Evolutionary conservation across 2,888 invertebrate genomes (phyloP), one percentile per base, ranked within the genome.

Genomic region (Unio delphinus): DNA sequence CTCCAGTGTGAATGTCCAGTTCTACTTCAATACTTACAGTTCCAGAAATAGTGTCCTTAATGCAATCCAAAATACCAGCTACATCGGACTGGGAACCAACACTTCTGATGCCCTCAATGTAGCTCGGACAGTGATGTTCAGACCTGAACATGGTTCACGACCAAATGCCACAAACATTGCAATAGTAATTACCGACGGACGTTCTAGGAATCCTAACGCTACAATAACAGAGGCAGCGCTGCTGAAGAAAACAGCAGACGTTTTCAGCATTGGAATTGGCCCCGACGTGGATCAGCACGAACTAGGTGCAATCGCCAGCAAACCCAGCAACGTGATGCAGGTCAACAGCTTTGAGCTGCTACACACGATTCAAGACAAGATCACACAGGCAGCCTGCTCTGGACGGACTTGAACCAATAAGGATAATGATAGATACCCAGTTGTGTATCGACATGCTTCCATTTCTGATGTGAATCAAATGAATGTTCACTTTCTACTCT

Each of bases 161-260:
- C 8, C 57, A 34, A 74, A 75, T 66, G 70, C 78, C 2, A 61
- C 74, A 55, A 81, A 74, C 79, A 87, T 70, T 65, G 80, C 74
- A 1, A 77, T 83, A 54, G 75, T 80, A 0, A 85, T 89, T 18
- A 79, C 81, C 2, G 78, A 81, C 45, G 81, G 81, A 23, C 71
- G 75, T 11, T 81, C 81, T 5, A 70, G 71, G 55, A 69, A 76
- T 58, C 74, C 75, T 30, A 67, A 68, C 23, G 62, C 55, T 3
- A 81, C 81, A 15, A 68, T 69, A 26, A 30, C 59, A 15, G 78
- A 79, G 30, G 79, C 80, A 15, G 28, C 65, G 1, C 62, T 60
- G 1, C 67, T 80, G 15, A 76, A 79, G 23, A 55, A 58, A 1
- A 34, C 54, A 8, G 77, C 74, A 15, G 67, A 72, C 18, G 76